These are phyloP conservation scores for Carduelis carduelis DNA, from an alignment of 2,797 vertebrate species.

Conservation along the genomic window DNA sequence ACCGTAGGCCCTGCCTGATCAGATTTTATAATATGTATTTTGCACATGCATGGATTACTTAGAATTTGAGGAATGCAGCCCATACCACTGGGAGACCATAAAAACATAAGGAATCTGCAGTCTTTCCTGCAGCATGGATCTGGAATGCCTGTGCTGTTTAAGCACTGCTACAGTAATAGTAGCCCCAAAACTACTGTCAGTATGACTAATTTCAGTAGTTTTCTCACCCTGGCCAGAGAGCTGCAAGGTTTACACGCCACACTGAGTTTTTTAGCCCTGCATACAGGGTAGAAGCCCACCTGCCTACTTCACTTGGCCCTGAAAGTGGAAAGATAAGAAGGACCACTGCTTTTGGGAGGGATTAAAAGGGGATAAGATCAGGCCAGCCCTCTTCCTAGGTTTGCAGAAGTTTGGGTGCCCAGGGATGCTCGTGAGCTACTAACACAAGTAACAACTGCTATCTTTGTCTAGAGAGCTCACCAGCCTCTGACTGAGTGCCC, in stretches of 20 bases:
- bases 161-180: neutral
- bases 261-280: neutral
- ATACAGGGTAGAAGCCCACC: neutral
- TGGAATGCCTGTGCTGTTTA: constrained; percentile 23
- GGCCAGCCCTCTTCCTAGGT: neutral
- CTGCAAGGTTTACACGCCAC: fast-evolving
- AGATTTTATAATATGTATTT: constrained; percentile 33
- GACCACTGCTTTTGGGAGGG: neutral
- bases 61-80: constrained; percentile 57
- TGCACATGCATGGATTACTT: constrained; percentile 21
- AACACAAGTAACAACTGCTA: neutral
- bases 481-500: neutral
- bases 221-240: neutral
- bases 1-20: neutral
- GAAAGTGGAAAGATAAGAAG: neutral
- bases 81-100: constrained; percentile 40
- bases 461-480: neutral
- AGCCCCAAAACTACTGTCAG: neutral
- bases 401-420: neutral
- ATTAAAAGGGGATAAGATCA: neutral
- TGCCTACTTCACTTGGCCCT: neutral
- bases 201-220: neutral
- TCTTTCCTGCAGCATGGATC: constrained; percentile 21
- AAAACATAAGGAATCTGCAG: constrained; percentile 33
- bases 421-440: neutral